Conservation (phyloP, 1,140 invertebrate species). For the Venustaconcha ellipsiformis region DNA sequence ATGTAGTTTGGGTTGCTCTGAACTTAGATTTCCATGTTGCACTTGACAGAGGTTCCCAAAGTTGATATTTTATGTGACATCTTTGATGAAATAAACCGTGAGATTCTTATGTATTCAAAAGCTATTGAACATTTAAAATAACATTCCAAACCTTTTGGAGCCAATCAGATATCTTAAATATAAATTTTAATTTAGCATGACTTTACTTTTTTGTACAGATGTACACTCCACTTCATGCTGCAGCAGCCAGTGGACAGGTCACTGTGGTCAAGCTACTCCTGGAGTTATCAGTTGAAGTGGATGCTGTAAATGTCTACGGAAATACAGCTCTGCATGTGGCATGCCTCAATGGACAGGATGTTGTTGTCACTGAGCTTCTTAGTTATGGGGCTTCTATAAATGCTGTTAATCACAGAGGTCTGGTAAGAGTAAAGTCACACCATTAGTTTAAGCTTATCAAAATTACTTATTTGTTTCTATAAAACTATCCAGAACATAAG, state of each 20-base stretch:
- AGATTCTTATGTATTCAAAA: no score
- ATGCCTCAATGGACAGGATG: constrained; percentile 75
- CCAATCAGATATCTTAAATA: neutral
- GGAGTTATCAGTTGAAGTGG: constrained; percentile 72
- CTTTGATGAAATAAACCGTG: no score
- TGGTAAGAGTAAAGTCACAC: constrained; percentile 57
- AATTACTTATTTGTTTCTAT: no score
- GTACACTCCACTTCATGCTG: constrained; percentile 71
- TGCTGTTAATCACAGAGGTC: constrained; percentile 68
- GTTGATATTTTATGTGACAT: no score
- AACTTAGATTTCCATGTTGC: no score
- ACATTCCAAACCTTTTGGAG: neutral
- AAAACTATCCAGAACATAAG: no score
- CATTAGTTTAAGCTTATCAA: no score
- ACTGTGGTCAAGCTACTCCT: constrained; percentile 72
- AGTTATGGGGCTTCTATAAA: constrained; percentile 69
- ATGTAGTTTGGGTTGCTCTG: no score
- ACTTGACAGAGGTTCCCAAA: no score
- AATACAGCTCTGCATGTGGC: constrained; percentile 77
- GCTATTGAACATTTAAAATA: no score
- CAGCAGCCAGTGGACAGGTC: constrained; percentile 67
- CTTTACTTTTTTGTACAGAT: constrained; percentile 60
- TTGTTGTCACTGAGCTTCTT: constrained; percentile 72
- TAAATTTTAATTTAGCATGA: neutral
- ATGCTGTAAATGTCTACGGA: constrained; percentile 74